Base-by-base conservation (phyloP, 2,888 invertebrate species). In the Sacculina carcini region DNA sequence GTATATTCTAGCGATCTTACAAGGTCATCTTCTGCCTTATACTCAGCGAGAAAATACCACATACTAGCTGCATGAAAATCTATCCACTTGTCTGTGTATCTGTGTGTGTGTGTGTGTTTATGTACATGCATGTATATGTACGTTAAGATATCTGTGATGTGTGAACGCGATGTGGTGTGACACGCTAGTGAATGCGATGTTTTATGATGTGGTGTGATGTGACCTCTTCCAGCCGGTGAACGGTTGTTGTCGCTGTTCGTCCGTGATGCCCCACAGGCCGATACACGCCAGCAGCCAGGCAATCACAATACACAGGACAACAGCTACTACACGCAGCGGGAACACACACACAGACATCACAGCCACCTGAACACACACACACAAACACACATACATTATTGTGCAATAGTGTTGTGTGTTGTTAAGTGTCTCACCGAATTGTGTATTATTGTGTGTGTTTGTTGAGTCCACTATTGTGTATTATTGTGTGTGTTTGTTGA, bases 51-150 rank as follows among this genome's bases (percentile, higher is more conserved):
- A n/a, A n/a, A n/a, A n/a, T n/a, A n/a, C n/a, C n/a, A n/a, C n/a
- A n/a, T n/a, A n/a, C n/a, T 42, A 42, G 21, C 21, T 42, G 24
- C 24, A 42, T 42, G 24, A 23, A 42, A 23, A 42, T 42, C 21
- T 42, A 42, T 42, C 21, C 24, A 42, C 24, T 23, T 42, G 24
- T 42, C n/a, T n/a, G n/a, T n/a, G n/a, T n/a, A n/a, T n/a, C n/a
- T n/a, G n/a, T n/a, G n/a, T n/a, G n/a, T n/a, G n/a, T n/a, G n/a
- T n/a, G n/a, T n/a, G n/a, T n/a, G n/a, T n/a, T n/a, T n/a, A n/a
- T n/a, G n/a, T n/a, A 42, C 24, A 42, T 42, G 24, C 24, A 42
- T 42, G 24, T 42, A 42, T 42, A 42, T 42, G 24, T 42, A 42
- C 24, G 14, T 42, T 19, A n/a, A 42, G 21, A 42, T 42, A 42